Percentiles rank a stretch among this genome's conserved stretches.
phyloP scores from a whole-genome alignment of 2,113 vertebrate genomes.

The Lophura nycthemera region DNA sequence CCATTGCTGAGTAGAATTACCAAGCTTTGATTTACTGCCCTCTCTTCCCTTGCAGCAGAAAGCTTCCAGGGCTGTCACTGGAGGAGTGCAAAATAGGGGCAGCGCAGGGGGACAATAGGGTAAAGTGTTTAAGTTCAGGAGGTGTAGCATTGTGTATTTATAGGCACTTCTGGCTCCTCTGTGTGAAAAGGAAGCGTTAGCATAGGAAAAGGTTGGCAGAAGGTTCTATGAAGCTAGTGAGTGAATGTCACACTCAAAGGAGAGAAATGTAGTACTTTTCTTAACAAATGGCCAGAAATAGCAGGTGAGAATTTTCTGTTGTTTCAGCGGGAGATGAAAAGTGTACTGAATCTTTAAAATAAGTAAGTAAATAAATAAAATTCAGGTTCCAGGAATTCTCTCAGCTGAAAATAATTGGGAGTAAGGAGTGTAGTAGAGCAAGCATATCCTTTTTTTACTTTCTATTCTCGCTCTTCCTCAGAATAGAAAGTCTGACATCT shows the following conservation, averaged over 20 bases:
- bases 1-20: not conserved
- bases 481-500: not conserved
- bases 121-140: not conserved
- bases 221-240: not conserved
- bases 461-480: not conserved
- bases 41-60: not conserved
- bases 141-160: not conserved
- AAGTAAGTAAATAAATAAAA: not conserved
- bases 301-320: not conserved
- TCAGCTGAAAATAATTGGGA: not conserved
- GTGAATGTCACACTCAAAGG: accelerated
- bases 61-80: not conserved
- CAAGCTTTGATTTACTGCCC: not conserved
- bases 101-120: too few relatives aligned
- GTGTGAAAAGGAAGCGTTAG: not conserved
- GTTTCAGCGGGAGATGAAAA: not conserved
- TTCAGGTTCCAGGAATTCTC: not conserved
- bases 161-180: not conserved
- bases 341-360: not conserved
- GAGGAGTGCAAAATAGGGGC: too few relatives aligned
- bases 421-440: not conserved
- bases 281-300: not conserved
- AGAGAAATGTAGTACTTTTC: not conserved
- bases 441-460: not conserved
- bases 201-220: not conserved